phyloP scores from a whole-genome alignment of 2,888 invertebrate genomes.

The Diarsia brunnea region DNA sequence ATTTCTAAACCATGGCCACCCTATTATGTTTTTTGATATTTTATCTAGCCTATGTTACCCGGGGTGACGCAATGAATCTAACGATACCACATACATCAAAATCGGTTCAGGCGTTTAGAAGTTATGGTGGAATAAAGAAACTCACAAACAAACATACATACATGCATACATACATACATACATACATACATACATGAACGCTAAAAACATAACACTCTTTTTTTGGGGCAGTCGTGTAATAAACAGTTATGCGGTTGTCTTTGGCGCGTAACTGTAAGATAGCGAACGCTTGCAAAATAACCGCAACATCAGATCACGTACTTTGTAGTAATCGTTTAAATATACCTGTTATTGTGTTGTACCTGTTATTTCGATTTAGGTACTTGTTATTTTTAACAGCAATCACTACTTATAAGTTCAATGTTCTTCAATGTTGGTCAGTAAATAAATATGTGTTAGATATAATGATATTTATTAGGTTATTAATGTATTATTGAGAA shows the following conservation, averaged over 20 bases:
- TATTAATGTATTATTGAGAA: neutral
- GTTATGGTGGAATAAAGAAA: too few relatives aligned
- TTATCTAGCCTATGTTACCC: too few relatives aligned
- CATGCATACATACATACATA: too few relatives aligned
- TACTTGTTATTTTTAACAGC: neutral
- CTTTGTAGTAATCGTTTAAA: slow-evolving; percentile 37
- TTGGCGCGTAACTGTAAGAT: slow-evolving; percentile 56
- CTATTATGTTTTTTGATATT: too few relatives aligned
- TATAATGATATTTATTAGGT: slow-evolving; percentile 5
- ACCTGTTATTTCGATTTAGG: slow-evolving; percentile 42
- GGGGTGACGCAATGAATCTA: too few relatives aligned
- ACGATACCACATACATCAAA: too few relatives aligned
- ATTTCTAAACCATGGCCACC: too few relatives aligned
- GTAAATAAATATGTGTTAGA: slow-evolving; percentile 18
- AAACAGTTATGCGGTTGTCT: slow-evolving; percentile 60
- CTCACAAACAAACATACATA: too few relatives aligned
- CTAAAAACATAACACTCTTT: too few relatives aligned
- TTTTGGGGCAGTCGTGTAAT: too few relatives aligned
- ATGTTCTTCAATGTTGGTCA: slow-evolving; percentile 13
- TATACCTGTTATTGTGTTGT: slow-evolving; percentile 30
- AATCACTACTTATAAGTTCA: slow-evolving; percentile 15
- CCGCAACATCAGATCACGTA: slow-evolving; percentile 60
- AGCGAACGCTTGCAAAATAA: slow-evolving; percentile 64
- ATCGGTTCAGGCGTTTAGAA: too few relatives aligned
- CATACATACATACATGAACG: too few relatives aligned